Conservation (phyloP, 2,113 vertebrate species). For the Zapornia atra region DNA sequence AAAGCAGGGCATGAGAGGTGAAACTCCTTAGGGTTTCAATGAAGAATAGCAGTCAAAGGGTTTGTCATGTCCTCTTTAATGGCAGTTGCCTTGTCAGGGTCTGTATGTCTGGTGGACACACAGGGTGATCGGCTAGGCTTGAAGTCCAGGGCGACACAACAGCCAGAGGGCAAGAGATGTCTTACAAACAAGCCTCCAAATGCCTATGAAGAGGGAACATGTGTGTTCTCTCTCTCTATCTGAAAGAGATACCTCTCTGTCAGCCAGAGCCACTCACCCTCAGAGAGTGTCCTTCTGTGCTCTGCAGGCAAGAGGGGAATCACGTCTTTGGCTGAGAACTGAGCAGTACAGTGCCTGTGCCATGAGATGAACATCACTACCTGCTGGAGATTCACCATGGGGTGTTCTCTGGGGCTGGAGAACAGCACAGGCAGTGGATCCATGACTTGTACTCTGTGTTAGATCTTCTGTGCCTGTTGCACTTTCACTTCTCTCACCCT, state of each 20-base stretch:
- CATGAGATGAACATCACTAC: not conserved
- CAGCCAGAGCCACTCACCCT: not conserved
- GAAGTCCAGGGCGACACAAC: not conserved
- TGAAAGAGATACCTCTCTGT: too few relatives aligned
- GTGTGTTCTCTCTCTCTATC: not conserved
- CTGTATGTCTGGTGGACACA: not conserved
- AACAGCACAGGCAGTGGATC: not conserved
- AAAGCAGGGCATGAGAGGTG: not conserved
- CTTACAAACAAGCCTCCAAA: not conserved
- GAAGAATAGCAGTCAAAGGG: not conserved
- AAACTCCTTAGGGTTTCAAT: not conserved
- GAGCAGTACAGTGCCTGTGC: not conserved
- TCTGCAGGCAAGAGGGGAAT: not conserved
- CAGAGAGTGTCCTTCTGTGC: not conserved
- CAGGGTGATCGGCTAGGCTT: not conserved
- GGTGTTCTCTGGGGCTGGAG: not conserved
- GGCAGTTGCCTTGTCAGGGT: not conserved
- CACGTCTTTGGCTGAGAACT: not conserved
- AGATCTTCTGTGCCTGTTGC: not conserved
- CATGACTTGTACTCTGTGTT: accelerated
- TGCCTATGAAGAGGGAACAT: not conserved
- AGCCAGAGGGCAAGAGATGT: not conserved
- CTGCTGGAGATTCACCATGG: not conserved
- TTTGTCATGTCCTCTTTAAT: not conserved
- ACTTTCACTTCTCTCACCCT: not conserved